phyloP scores from a whole-genome alignment of 2,113 vertebrate species.

The Smithornis capensis region DNA sequence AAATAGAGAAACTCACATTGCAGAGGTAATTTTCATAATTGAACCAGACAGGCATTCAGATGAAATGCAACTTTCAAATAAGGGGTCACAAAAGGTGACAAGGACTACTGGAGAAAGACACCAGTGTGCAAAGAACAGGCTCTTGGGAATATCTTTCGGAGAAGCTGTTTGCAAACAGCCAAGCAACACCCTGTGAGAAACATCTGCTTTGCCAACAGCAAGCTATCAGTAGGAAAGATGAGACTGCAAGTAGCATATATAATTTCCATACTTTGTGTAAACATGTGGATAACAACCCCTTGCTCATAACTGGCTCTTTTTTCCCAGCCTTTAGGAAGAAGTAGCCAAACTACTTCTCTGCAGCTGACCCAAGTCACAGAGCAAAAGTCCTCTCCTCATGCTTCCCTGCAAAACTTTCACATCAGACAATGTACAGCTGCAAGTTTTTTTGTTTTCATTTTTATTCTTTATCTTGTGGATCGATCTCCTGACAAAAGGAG shows the following conservation, averaged over 20 bases:
- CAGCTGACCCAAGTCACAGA: not conserved
- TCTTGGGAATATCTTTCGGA: not conserved
- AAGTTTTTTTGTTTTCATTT: not conserved
- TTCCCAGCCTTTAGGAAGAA: not conserved
- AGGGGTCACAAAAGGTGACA: not conserved
- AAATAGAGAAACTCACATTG: not conserved
- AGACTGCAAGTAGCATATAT: not conserved
- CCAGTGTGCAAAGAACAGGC: fast-evolving
- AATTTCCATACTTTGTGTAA: not conserved
- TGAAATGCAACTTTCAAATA: not conserved
- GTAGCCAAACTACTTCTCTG: not conserved
- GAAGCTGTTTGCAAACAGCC: slow-evolving; percentile 22
- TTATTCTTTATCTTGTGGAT: not conserved
- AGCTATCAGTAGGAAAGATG: not conserved
- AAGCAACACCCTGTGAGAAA: not conserved
- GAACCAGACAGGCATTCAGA: not conserved
- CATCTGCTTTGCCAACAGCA: slow-evolving; percentile 47
- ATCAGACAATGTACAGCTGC: not conserved
- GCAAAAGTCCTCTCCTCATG: not conserved
- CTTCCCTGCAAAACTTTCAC: not conserved
- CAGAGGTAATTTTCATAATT: not conserved
- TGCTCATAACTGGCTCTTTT: not conserved
- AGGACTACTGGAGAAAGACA: not conserved
- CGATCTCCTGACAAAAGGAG: not conserved
- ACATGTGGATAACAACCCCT: not conserved